These are phyloP conservation scores for Phania funesta DNA, from an alignment of 2,888 invertebrate species.

Conservation along the genomic window DNA sequence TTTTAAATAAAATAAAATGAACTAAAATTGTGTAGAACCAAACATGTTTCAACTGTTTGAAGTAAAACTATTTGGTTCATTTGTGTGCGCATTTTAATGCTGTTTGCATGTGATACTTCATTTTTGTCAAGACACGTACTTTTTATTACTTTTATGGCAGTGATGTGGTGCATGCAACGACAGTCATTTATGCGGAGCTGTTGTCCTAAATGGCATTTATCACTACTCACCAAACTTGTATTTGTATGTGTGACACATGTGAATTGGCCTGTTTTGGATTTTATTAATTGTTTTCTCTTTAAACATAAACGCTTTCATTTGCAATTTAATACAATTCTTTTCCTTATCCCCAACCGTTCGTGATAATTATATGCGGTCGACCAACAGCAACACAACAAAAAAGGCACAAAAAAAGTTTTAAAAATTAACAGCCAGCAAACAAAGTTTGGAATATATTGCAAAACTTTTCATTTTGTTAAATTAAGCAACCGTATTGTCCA, in stretches of 20 bases:
- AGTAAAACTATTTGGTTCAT: conserved; percentile 33
- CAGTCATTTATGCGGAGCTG: conserved; percentile 29
- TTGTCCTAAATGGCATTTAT: conserved; percentile 31
- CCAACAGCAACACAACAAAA: conserved; percentile 52
- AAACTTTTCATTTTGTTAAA: conserved; percentile 58
- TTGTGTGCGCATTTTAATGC: background rate
- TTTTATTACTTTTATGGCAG: conserved; percentile 76
- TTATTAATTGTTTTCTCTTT: conserved; percentile 19
- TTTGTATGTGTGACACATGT: conserved; percentile 9
- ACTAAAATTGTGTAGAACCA: conserved; percentile 23
- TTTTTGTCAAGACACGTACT: conserved; percentile 70
- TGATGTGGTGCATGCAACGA: conserved; percentile 74
- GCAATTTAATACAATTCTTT: conserved; percentile 3
- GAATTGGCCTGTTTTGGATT: conserved; percentile 16
- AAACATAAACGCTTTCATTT: background rate
- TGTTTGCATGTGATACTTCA: conserved; percentile 29
- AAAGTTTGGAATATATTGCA: conserved; percentile 62
- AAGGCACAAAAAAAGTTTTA: background rate
- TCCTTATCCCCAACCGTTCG: conserved; percentile 3
- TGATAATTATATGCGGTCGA: conserved; percentile 74
- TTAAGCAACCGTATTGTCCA: conserved; percentile 42
- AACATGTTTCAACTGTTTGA: conserved; percentile 48
- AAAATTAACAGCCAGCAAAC: conserved; percentile 35
- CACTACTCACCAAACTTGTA: background rate
- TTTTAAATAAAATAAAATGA: conserved; percentile 10